Evolutionary conservation across 1,140 invertebrate species (phyloP), one percentile per base, ranked within the genome.

Genomic region (Aleiodes sp.): DNA sequence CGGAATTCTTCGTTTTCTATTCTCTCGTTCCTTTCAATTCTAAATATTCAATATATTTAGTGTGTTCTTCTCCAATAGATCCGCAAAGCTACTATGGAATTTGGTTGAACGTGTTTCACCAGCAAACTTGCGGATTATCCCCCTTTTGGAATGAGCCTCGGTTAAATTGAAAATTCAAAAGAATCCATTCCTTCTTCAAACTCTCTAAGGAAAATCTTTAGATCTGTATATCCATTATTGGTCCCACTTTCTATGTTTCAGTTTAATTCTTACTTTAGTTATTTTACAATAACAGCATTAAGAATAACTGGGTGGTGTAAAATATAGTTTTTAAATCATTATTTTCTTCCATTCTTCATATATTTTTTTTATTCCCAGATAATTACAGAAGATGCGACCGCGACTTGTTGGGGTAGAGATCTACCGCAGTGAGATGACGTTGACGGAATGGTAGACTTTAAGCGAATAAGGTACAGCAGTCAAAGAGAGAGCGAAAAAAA

Each of bases 1-100:
- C 75, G 72, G 73, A 75, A 28, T 63, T 21, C 39, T 62, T 62
- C 60, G 19, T 37, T 62, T 33, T 62, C 60, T 24, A 24, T 39
- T 39, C 60, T 33, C 31, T 24, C 16, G 19, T 24, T 35, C 39
- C 24, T 28, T 63, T 41, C 61, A 39, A 41, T 63, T 63, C 24
- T 10, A 41, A 41, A 41, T 12, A 63, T 41, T 62, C 60, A 37
- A 60, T 60, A 60, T 21, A 60, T 60, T 60, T 60, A n/a, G n/a
- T n/a, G 57, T 60, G 10, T 19, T 28, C n/a, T 24, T 12, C 57
- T 39, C 37, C 24, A 62, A 62, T 41, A 63, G 24, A 43, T 43
- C 37, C 39, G 24, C 52, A 66, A 66, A 59, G 33, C 46, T 56
- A 19, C 65, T 6, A 33, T 57, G 65, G 52, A 66, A 66, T 59